Evolutionary conservation across 1,140 invertebrate species (phyloP), one percentile per base, ranked within the genome.

Genomic region (Dendroctonus ponderosae): DNA sequence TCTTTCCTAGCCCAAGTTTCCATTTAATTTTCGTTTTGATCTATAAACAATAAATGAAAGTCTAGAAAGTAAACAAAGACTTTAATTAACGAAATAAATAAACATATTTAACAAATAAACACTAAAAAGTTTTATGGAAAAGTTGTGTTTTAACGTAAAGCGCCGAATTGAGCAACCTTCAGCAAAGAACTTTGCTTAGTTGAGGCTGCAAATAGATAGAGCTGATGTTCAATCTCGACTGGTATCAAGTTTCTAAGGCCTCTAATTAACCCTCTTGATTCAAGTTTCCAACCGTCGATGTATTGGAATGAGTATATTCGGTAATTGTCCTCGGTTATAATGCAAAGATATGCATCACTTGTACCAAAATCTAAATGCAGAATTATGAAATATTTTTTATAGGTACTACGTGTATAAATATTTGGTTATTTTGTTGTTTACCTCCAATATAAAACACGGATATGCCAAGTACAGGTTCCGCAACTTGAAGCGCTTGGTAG

Each of bases 401-500:
- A 56, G 7, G 52, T 54, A 38, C 26, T 43, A 42, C 6, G 15
- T 58, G 11, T 15, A 11, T 15, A 7, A 51, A 9, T 7, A 54
- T 8, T 39, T 11, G 40, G 5, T 9, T 15, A 60, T 50, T 39
- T 11, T 14, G 5, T 9, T 15, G 49, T 50, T 71, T 72, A 76
- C 75, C 73, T 72, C 70, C 75, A 2, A 66, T 67, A 57, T 77
- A 76, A 43, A 75, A 77, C 7, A 70, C 60, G 7, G 74, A 74
- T 26, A 76, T 53, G 62, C 72, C 70, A 5, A 66, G 46, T 7
- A 73, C 68, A 12, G 71, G 70, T 37, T 61, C 69, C 44, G 75
- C 72, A 5, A 71, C 53, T 14, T 52, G 14, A 41, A 77, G 70
- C 26, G 51, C 72, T 67, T 78, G 74, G 58, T 76, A 75, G 42